Base-by-base conservation (phyloP, 2,797 vertebrate genomes). In the Alca torda region DNA sequence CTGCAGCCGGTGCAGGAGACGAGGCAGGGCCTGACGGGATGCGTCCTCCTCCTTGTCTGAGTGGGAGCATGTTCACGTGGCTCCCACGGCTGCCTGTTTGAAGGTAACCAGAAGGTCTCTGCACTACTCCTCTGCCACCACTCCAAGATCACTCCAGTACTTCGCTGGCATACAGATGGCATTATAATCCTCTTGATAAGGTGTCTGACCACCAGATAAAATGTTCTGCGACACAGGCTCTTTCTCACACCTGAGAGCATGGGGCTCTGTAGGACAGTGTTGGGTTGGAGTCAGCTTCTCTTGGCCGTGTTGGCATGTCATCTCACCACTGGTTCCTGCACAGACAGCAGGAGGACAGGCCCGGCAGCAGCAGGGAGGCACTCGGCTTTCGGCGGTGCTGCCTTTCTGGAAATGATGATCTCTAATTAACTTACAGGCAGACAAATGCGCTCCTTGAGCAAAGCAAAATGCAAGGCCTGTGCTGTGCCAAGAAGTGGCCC, bases 161-260 rank as follows among this genome's bases (percentile, higher is more conserved):
- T 65, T 65, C 2, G 1, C 11, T 8, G 10, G 24, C 3, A 1
- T 16, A 45, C 4, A 20, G 51, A 18, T 3, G 4, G 9, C 10
- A 1, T 50, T 56, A 6, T 5, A 37, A 17, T 23, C 43, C 28
- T 63, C 26, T 25, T 11, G 16, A 12, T 37, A 26, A 63, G 43
- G 31, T 50, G 48, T 30, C 23, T 31, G 33, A 13, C 11, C 43
- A 57, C 50, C 35, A n/a, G 28, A 11, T 28, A 11, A 14, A 43
- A 37, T 28, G 13, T 26, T 37, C 43, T 4, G 6, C 30, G 50
- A 30, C 30, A 33, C 1, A 14, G 50, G 50, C 43, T 43, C 15
- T n/a, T 46, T 31, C 48, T 60, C 20, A 33, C n/a, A 13, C 19
- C 10, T 18, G 9, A 30, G 7, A 25, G n/a, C 6, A 1, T 2